Evolutionary conservation across 1,140 invertebrate genomes (phyloP).

Genomic region (Zophobas atratus): DNA sequence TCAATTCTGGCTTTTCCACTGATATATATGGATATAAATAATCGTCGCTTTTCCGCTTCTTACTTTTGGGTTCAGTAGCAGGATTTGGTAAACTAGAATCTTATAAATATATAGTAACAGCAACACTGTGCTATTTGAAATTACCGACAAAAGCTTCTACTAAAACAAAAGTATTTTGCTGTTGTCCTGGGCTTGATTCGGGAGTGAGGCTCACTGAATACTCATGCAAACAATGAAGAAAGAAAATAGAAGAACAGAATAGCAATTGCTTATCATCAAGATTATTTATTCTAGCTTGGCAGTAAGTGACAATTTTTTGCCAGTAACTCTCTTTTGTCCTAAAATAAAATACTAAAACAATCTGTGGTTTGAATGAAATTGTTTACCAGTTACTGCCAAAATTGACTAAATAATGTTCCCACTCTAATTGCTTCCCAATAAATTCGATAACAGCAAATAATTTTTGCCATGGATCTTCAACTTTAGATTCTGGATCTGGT

Average conservation of each 20-base stretch:
- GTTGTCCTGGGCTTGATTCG: conserved; percentile 61
- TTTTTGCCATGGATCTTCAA: conserved; percentile 84
- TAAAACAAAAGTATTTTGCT: conserved; percentile 62
- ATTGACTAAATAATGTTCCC: conserved; percentile 77
- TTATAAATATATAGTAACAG: conserved; percentile 32
- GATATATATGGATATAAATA: conserved; percentile 66
- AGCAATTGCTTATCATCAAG: conserved; percentile 74
- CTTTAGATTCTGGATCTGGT: conserved; percentile 75
- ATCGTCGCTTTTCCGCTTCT: conserved; percentile 71
- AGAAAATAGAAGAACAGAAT: conserved; percentile 78
- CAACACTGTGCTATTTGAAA: background rate
- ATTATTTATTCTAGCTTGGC: conserved; percentile 59
- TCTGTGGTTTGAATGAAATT: conserved; percentile 42
- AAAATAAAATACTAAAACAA: conserved; percentile 41
- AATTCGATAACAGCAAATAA: conserved; percentile 83
- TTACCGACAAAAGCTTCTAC: conserved; percentile 69
- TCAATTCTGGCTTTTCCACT: conserved; percentile 69
- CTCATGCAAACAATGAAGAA: conserved; percentile 80
- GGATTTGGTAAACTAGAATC: conserved; percentile 60
- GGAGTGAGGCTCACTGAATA: conserved; percentile 72
- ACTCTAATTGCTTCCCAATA: conserved; percentile 83
- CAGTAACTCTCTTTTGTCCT: conserved; percentile 79
- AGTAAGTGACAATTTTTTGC: conserved; percentile 74
- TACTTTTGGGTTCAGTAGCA: conserved; percentile 65
- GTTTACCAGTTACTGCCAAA: conserved; percentile 67